Evolutionary conservation across 2,113 vertebrate species (phyloP).

Genomic region (Nerophis ophidion): DNA sequence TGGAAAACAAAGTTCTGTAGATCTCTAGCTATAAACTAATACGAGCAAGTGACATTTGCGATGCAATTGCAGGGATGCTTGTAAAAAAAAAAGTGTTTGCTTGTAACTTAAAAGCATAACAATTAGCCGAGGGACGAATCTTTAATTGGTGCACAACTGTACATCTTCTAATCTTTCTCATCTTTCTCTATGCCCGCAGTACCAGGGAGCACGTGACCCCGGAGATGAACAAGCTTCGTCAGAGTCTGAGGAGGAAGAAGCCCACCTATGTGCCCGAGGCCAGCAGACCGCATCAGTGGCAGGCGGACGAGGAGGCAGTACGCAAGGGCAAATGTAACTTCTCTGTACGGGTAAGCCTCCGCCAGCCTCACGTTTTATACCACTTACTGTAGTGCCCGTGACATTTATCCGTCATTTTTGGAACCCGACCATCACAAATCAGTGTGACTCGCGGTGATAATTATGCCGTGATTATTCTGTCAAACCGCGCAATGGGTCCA

Average conservation of each 20-base stretch:
- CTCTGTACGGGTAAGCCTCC: constrained; percentile 77
- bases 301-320: constrained; percentile 86
- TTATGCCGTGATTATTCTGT: neutral
- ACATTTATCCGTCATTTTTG: neutral
- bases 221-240: constrained; percentile 92
- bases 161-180: too few relatives aligned
- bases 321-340: constrained; percentile 89
- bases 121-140: too few relatives aligned
- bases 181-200: constrained; percentile 41
- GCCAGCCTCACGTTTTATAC: neutral
- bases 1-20: too few relatives aligned
- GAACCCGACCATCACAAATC: neutral
- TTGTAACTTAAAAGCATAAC: too few relatives aligned
- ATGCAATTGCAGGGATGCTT: too few relatives aligned
- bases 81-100: too few relatives aligned
- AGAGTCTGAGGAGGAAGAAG: constrained; percentile 89
- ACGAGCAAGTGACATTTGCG: too few relatives aligned
- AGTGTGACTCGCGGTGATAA: neutral
- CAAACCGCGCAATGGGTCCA: neutral
- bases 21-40: too few relatives aligned
- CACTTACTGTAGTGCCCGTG: neutral
- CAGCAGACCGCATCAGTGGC: constrained; percentile 89
- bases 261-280: constrained; percentile 86
- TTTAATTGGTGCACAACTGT: too few relatives aligned
- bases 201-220: constrained; percentile 75